Percentiles rank a stretch among this genome's conserved stretches.
Evolutionary conservation across 2,888 invertebrate genomes (phyloP).

Genomic region (Maniola hyperantus): DNA sequence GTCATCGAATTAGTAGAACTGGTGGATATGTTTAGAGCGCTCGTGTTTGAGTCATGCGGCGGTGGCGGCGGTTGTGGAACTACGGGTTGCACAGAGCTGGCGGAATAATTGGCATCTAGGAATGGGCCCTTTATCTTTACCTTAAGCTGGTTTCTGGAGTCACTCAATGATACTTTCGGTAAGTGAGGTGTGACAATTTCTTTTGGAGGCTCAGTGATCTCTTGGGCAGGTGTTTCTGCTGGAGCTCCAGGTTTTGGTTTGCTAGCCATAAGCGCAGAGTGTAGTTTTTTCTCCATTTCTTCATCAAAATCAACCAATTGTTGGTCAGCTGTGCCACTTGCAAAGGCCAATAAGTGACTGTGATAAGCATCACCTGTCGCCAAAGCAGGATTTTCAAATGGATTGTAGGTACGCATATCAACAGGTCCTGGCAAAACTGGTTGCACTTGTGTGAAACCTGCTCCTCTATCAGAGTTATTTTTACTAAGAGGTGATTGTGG

Average conservation of each 20-base stretch:
- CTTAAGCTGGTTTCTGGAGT: constrained; percentile 93
- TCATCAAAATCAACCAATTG: constrained; percentile 89
- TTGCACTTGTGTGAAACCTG: constrained; percentile 82
- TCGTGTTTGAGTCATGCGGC: constrained; percentile 61
- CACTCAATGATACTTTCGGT: constrained; percentile 89
- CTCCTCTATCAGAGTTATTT: constrained; percentile 48
- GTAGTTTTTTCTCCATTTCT: constrained; percentile 89
- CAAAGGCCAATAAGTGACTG: constrained; percentile 85
- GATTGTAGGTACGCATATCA: constrained; percentile 93
- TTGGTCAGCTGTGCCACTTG: constrained; percentile 86
- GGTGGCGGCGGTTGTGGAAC: constrained; percentile 80
- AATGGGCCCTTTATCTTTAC: constrained; percentile 96
- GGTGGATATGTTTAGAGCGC: constrained; percentile 65
- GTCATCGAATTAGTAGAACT: constrained; percentile 72
- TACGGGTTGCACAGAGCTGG: constrained; percentile 82
- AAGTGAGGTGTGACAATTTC: constrained; percentile 57
- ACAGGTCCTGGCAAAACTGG: constrained; percentile 93
- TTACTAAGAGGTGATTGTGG: constrained; percentile 52
- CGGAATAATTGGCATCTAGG: constrained; percentile 88
- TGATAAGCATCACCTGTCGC: constrained; percentile 83
- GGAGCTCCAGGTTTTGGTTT: constrained; percentile 67
- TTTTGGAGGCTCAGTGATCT: constrained; percentile 52
- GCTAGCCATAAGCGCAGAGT: constrained; percentile 85
- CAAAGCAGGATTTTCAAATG: constrained; percentile 82
- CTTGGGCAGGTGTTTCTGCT: constrained; percentile 46